Evolutionary conservation across 2,888 invertebrate genomes (phyloP).

Genomic region (Harpalus rubripes): DNA sequence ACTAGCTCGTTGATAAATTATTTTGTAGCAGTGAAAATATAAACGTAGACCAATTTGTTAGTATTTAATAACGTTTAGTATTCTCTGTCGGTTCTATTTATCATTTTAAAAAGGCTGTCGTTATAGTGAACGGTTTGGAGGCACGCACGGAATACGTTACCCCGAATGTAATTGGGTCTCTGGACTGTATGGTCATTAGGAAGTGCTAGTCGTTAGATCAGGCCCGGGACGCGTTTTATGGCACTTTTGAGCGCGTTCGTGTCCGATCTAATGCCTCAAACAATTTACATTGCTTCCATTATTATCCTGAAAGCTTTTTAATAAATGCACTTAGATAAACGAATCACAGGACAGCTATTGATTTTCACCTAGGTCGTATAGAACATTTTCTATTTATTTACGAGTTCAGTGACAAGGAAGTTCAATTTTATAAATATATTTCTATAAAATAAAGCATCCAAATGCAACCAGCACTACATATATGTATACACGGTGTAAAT

Average conservation of each 20-base stretch:
- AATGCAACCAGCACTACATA: too few species aligned
- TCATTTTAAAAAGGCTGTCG: slow-evolving; percentile 58
- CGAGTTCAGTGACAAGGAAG: too few species aligned
- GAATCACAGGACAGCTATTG: slow-evolving; percentile 27
- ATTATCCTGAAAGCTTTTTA: slow-evolving; percentile 60
- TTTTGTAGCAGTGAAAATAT: slow-evolving; percentile 27
- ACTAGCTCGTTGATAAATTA: neutral
- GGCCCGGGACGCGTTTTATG: slow-evolving; percentile 31
- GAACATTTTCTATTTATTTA: neutral
- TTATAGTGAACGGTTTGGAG: slow-evolving; percentile 44
- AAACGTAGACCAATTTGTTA: slow-evolving; percentile 49
- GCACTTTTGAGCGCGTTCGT: slow-evolving; percentile 49
- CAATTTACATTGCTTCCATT: slow-evolving; percentile 47
- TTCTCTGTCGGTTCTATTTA: slow-evolving; percentile 34
- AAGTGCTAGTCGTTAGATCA: slow-evolving; percentile 1
- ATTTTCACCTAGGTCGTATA: slow-evolving; percentile 7
- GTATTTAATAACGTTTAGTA: slow-evolving; percentile 55
- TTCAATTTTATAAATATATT: too few species aligned
- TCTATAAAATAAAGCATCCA: too few species aligned
- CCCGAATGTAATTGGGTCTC: slow-evolving; percentile 39
- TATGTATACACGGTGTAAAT: too few species aligned
- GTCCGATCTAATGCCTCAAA: slow-evolving; percentile 39
- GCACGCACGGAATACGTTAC: slow-evolving; percentile 26
- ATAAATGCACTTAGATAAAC: slow-evolving; percentile 53
- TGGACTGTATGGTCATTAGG: slow-evolving; percentile 32